Conservation (phyloP, 2,113 vertebrate genomes). For the Jaculus jaculus region DNA sequence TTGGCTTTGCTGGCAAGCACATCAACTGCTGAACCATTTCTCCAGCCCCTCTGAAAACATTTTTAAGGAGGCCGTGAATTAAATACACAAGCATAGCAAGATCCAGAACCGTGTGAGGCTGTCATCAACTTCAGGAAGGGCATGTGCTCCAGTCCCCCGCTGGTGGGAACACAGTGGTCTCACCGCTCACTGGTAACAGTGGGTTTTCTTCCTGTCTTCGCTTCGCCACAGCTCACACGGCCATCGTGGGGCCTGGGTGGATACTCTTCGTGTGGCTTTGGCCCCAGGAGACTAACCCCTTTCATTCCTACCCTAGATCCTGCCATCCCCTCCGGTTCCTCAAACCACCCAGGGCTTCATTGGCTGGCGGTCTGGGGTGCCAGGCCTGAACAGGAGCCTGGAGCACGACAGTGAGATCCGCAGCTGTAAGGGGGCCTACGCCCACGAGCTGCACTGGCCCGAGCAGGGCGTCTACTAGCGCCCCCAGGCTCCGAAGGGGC, state of each 20-base stretch:
- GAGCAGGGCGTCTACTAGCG: constrained; percentile 79
- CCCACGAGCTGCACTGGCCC: constrained; percentile 84
- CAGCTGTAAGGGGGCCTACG: constrained; percentile 86
- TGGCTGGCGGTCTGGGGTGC: constrained; percentile 89
- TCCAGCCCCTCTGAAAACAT: no score
- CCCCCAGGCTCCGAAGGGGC: no score
- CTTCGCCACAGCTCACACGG: neutral
- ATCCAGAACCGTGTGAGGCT: accelerated
- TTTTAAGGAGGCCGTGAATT: neutral
- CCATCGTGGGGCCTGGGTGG: accelerated
- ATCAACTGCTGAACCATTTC: no score
- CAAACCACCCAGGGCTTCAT: constrained; percentile 90
- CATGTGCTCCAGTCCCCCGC: no score
- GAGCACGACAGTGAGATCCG: constrained; percentile 75
- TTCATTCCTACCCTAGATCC: constrained; percentile 81
- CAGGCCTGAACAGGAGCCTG: constrained; percentile 82
- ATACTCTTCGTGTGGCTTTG: accelerated
- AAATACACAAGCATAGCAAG: no score
- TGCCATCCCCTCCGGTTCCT: constrained; percentile 89
- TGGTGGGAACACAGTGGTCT: accelerated
- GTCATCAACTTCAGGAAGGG: no score
- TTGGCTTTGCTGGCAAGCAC: no score
- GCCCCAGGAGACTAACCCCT: neutral
- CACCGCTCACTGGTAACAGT: accelerated
- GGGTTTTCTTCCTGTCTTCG: neutral